Evolutionary conservation across 2,113 vertebrate genomes (phyloP).

Genomic region (Dolichotis patagonum): DNA sequence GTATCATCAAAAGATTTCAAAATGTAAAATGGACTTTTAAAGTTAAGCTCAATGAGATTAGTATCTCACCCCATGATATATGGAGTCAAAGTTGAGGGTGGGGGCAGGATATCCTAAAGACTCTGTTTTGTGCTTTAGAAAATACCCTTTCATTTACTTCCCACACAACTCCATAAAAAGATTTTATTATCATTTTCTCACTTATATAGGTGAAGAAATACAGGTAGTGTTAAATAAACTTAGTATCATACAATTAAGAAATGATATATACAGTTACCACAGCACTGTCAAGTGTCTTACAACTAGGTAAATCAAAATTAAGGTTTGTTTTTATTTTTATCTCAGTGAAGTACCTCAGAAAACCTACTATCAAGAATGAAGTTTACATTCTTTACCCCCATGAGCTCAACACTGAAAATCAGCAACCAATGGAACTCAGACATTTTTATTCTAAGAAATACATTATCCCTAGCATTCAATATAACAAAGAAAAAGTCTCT

Average conservation of each 20-base stretch:
- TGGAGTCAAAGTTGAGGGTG: not conserved
- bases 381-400: not conserved
- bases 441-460: not conserved
- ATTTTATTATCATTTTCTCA: not conserved
- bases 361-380: not conserved
- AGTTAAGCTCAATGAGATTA: not conserved
- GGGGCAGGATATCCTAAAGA: not conserved
- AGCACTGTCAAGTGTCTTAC: not conserved
- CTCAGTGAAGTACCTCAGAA: not conserved
- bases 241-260: not conserved
- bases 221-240: not conserved
- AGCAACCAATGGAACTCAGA: not conserved
- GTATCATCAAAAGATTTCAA: not conserved
- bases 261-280: not conserved
- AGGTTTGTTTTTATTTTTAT: not conserved
- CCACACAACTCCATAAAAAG: not conserved
- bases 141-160: constrained; percentile 7
- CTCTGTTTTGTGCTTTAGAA: constrained; percentile 7
- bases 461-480: not conserved
- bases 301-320: not conserved
- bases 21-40: not conserved
- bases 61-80: not conserved
- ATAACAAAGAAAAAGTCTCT: not conserved
- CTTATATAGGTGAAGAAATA: not conserved
- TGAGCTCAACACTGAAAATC: not conserved